Evolutionary conservation across 37 sponge, comb jelly and placozoan species (phyloP).

Genomic region (Hormiphora californensis): DNA sequence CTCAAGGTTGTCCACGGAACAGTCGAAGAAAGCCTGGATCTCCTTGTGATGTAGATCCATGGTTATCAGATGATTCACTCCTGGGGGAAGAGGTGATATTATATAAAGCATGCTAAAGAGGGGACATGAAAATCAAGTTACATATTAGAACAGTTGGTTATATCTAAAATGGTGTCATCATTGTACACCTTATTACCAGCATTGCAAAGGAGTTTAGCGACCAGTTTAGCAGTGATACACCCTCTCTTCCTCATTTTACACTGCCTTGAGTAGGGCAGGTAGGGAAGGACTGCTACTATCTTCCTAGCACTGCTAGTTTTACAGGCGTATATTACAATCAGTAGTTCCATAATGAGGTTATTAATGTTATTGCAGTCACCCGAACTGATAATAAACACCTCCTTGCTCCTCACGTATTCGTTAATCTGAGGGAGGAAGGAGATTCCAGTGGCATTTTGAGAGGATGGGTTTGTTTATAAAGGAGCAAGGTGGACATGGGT

Average conservation of each 20-base stretch:
- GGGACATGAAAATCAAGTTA: too few species aligned
- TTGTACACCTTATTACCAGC: conserved; percentile 62
- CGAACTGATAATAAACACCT: conserved; percentile 86
- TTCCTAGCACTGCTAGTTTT: conserved; percentile 77
- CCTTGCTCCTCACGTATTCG: conserved; percentile 82
- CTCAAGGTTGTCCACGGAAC: conserved; percentile 97
- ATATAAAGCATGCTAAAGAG: too few species aligned
- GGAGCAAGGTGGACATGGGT: too few species aligned
- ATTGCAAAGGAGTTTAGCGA: conserved; percentile 85
- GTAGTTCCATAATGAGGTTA: conserved; percentile 86
- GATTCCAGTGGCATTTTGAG: neutral
- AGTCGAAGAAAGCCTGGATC: conserved; percentile 96
- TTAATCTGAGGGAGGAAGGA: neutral
- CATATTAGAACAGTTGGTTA: too few species aligned
- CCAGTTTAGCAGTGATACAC: conserved; percentile 84
- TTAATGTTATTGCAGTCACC: conserved; percentile 55
- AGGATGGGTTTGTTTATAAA: too few species aligned
- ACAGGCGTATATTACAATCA: conserved; percentile 89
- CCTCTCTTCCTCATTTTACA: conserved; percentile 87
- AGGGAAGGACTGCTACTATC: conserved; percentile 88
- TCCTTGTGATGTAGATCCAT: conserved; percentile 92
- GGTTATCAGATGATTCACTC: conserved; percentile 87
- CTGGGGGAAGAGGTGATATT: conserved; percentile 39
- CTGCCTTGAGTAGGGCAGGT: conserved; percentile 88
- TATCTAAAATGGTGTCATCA: too few species aligned